Percentiles rank a stretch among this genome's conserved stretches.
Evolutionary conservation across 2,888 invertebrate genomes (phyloP).

Genomic region (Syrphus vitripennis): DNA sequence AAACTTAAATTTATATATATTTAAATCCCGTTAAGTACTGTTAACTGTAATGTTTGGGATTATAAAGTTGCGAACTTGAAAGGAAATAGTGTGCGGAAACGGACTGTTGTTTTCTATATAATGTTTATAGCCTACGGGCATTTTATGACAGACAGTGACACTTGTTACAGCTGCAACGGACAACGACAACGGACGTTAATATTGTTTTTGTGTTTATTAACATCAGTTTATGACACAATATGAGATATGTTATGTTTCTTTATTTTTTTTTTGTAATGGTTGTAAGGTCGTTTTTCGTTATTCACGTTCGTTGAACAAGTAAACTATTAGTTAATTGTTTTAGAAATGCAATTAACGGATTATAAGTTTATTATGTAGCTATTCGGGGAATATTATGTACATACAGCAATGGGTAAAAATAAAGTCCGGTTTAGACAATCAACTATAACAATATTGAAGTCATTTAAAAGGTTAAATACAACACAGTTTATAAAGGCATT

Average conservation of each 20-base stretch:
- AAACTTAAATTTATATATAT: not conserved
- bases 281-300: constrained; percentile 2
- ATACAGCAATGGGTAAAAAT: not conserved
- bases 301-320: not conserved
- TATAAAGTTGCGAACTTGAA: not conserved
- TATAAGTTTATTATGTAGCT: too few relatives aligned
- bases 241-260: constrained; percentile 4
- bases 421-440: not conserved
- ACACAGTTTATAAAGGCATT: too few relatives aligned
- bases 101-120: not conserved
- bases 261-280: constrained; percentile 5
- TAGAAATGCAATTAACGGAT: constrained; percentile 11
- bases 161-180: not conserved
- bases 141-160: constrained; percentile 17
- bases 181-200: not conserved
- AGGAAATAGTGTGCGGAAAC: constrained; percentile 29
- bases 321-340: not conserved
- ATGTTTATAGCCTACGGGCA: not conserved
- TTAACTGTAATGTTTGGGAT: not conserved
- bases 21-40: not conserved
- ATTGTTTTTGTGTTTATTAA: constrained; percentile 51
- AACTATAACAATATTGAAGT: not conserved
- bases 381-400: not conserved
- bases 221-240: constrained; percentile 39
- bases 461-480: not conserved